Conservation (phyloP, 2,888 invertebrate species). For the Lepeophtheirus nordmannii region DNA sequence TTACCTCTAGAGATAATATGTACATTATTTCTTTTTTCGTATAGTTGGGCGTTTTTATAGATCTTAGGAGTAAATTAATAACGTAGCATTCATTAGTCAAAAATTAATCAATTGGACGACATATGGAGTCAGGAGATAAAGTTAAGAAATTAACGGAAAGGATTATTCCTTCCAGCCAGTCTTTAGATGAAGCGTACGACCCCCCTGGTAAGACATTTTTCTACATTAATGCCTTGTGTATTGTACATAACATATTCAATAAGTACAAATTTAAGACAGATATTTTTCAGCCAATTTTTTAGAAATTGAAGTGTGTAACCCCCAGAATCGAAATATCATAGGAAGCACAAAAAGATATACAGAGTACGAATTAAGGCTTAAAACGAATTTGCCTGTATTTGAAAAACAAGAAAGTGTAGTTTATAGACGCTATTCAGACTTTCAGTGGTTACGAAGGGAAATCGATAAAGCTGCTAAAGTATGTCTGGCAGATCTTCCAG, state of each 20-base stretch:
- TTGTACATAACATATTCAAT: neutral
- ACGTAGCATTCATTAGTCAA: too few relatives aligned
- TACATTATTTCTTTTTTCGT: too few relatives aligned
- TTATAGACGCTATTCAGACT: constrained; percentile 36
- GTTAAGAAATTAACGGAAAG: neutral
- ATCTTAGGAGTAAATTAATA: too few relatives aligned
- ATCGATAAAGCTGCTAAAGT: constrained; percentile 36
- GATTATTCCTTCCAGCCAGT: neutral
- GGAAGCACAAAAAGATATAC: constrained; percentile 36
- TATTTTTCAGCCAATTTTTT: constrained; percentile 34
- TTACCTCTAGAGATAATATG: too few relatives aligned
- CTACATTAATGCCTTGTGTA: neutral
- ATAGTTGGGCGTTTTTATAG: too few relatives aligned
- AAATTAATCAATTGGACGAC: too few relatives aligned
- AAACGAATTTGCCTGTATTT: constrained; percentile 37
- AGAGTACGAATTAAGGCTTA: constrained; percentile 36
- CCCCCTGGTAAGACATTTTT: constrained; percentile 16
- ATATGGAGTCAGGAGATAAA: neutral
- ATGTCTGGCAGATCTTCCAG: constrained; percentile 24
- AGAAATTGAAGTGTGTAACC: constrained; percentile 35
- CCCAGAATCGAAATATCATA: constrained; percentile 32
- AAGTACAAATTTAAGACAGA: too few relatives aligned
- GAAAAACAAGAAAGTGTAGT: constrained; percentile 33
- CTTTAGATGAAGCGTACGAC: constrained; percentile 16
- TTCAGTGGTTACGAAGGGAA: constrained; percentile 36